A percentile compares a stretch with the other conserved stretches of the same genome.
Evolutionary conservation across 2,888 invertebrate species (phyloP).

Genomic region (Rhingia rostrata): DNA sequence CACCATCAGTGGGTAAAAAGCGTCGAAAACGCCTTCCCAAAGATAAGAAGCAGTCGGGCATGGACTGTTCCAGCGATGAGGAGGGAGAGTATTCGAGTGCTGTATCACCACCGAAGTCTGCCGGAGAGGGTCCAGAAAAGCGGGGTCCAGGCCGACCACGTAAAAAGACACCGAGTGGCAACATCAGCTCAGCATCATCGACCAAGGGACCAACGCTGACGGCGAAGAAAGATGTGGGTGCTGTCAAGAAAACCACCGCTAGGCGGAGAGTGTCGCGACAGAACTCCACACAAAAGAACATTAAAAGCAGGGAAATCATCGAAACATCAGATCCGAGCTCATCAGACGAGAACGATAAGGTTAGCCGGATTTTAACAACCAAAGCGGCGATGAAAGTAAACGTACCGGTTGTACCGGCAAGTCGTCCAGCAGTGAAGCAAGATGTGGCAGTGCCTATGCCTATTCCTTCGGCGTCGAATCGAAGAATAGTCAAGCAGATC

Average conservation of each 20-base stretch:
- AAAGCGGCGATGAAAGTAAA: constrained; percentile 62
- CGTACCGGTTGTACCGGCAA: constrained; percentile 43
- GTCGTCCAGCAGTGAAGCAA: constrained; percentile 40
- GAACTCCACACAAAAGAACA: constrained; percentile 77
- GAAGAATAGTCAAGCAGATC: constrained; percentile 77
- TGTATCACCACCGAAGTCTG: constrained; percentile 61
- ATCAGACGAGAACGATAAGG: constrained; percentile 75
- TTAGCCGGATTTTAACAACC: constrained; percentile 39
- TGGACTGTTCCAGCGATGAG: constrained; percentile 79
- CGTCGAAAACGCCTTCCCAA: constrained; percentile 65
- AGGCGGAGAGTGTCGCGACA: constrained; percentile 76
- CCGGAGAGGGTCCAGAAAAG: constrained; percentile 76
- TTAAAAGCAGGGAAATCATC: constrained; percentile 77
- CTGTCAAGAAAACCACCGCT: constrained; percentile 79
- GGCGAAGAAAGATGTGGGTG: constrained; percentile 79
- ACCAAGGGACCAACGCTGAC: constrained; percentile 81
- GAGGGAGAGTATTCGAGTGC: constrained; percentile 76
- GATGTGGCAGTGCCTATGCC: constrained; percentile 52
- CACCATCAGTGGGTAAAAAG: constrained; percentile 53
- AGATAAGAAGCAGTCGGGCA: constrained; percentile 68
- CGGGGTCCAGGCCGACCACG: constrained; percentile 83
- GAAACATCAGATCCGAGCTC: constrained; percentile 75
- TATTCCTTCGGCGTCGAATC: constrained; percentile 47
- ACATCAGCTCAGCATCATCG: constrained; percentile 78
- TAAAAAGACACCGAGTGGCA: constrained; percentile 81